Conservation (phyloP, 2,113 vertebrate genomes). For the Apus apus region DNA sequence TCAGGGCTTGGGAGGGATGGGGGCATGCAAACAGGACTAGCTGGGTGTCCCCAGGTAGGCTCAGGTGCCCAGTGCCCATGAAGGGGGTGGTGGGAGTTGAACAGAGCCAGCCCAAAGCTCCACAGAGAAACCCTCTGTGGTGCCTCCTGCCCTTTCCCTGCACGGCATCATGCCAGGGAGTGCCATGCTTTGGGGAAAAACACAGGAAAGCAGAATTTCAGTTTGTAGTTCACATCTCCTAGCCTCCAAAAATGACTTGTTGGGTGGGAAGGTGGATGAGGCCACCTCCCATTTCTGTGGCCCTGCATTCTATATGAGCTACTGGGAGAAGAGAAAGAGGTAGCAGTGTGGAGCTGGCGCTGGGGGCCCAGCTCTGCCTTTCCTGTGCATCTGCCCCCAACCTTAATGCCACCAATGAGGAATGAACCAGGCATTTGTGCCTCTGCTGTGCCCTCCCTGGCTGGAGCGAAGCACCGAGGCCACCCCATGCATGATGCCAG, state of each 20-base stretch:
- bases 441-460: neutral
- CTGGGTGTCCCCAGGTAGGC: neutral
- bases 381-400: neutral
- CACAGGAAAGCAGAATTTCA: neutral
- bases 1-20: neutral
- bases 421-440: rapidly evolving
- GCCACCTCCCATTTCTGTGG: neutral
- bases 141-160: neutral
- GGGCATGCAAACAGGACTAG: rapidly evolving
- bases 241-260: neutral
- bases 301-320: rapidly evolving
- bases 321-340: neutral
- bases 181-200: neutral
- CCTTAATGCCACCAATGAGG: neutral
- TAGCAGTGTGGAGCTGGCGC: rapidly evolving
- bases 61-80: neutral
- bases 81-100: neutral
- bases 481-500: neutral
- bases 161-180: rapidly evolving
- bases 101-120: neutral
- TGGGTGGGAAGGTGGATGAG: neutral
- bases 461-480: neutral
- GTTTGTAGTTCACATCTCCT: neutral
- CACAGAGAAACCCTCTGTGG: neutral
- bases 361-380: neutral